These are phyloP conservation scores for Parambassis ranga DNA, from an alignment of 2,797 vertebrate species.

Conservation along the genomic window DNA sequence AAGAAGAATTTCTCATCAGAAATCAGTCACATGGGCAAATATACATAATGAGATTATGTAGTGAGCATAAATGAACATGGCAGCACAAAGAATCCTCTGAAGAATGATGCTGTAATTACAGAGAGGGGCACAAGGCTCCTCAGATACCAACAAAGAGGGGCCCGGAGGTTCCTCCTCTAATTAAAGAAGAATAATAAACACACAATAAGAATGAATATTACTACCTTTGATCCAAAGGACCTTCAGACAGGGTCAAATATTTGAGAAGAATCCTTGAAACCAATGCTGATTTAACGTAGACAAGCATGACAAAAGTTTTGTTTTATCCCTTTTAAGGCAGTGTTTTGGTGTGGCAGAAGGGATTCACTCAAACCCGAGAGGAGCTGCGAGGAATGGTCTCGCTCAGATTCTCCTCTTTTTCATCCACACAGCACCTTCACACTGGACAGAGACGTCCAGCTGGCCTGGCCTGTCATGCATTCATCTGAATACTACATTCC, in stretches of 20 bases:
- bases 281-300: neutral
- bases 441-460: constrained; percentile 31
- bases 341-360: neutral
- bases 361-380: constrained; percentile 4
- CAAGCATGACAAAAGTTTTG: neutral
- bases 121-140: constrained; percentile 36
- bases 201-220: constrained; percentile 21
- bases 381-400: constrained; percentile 1
- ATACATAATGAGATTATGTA: constrained; percentile 58
- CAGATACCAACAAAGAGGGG: constrained; percentile 37
- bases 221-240: constrained; percentile 30
- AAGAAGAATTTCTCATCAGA: constrained; percentile 34
- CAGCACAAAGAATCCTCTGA: constrained; percentile 63
- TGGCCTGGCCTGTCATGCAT: constrained; percentile 48
- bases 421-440: constrained; percentile 4
- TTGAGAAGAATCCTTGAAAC: neutral
- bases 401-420: constrained; percentile 25
- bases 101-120: constrained; percentile 62
- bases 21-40: constrained; percentile 49
- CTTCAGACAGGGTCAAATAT: neutral
- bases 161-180: constrained; percentile 41
- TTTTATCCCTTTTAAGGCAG: neutral
- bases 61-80: constrained; percentile 15
- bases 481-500: constrained; percentile 55
- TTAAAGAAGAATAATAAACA: constrained; percentile 38